Base-by-base conservation (phyloP, 2,113 vertebrate species). In the Ptilorrhoa leucosticta region DNA sequence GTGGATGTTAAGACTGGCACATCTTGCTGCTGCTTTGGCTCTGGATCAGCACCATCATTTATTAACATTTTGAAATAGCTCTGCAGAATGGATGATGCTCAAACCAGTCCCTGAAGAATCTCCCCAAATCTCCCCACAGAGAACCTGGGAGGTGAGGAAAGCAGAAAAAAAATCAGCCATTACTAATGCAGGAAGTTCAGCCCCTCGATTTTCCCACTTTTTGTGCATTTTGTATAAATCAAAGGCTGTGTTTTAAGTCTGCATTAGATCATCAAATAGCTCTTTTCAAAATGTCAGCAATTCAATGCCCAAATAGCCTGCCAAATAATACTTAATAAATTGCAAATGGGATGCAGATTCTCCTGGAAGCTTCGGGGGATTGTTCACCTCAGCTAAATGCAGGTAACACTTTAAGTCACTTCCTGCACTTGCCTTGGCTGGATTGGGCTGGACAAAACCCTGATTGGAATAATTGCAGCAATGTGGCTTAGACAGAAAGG, bases 211-310 rank as follows among this genome's bases (percentile, higher is more conserved):
- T 66, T 45, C 81, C 21, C 66, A 79, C 45, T 87, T 87, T 80
- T 24, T 40, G 39, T 75, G 77, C 48, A 48, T 91, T 92, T 82
- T 40, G 6, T 47, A 65, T 42, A 69, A 92, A 84, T 66, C 76
- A 83, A 87, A 93, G 63, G 65, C 61, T 53, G 39, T 3, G 2
- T 57, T 94, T 87, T n/a, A 75, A 76, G 53, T 57, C 77, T 58
- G 53, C 64, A 28, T 90, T 79, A 89, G 84, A 65, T 63, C 88
- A 90, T 30, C 76, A 86, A 58, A 90, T 23, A 73, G 42, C 33
- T 90, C 47, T 57, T 95, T 91, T 47, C 50, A 88, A 87, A 96
- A 88, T 70, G 87, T 77, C 87, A 94, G 91, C 87, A 76, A 63
- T 79, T 85, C 70, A 2, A 28, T 80, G 66, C 50, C 56, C 78